Evolutionary conservation across 1,140 invertebrate species (phyloP).

Genomic region (Linepithema humile): DNA sequence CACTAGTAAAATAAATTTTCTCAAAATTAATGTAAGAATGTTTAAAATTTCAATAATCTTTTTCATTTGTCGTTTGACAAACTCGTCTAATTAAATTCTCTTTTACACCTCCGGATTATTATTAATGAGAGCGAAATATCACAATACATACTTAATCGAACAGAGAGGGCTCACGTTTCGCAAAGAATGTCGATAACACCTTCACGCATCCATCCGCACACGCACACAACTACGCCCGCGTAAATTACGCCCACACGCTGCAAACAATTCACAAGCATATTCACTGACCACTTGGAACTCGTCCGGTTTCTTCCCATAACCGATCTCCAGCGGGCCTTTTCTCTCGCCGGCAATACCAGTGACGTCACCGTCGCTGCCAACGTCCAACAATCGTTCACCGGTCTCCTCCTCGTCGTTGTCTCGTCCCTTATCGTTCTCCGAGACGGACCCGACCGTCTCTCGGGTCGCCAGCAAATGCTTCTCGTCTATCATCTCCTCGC

Average conservation of each 20-base stretch:
- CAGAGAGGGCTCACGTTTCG: constrained; percentile 26
- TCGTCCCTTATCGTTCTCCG: constrained; percentile 43
- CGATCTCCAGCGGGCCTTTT: constrained; percentile 44
- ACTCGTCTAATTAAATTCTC: neutral
- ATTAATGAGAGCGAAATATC: neutral
- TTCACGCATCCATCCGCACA: neutral
- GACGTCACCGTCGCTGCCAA: constrained; percentile 60
- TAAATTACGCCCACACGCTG: neutral
- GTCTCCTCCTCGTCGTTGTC: constrained; percentile 30
- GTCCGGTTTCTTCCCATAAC: constrained; percentile 69
- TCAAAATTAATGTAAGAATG: neutral
- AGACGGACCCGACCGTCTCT: constrained; percentile 22
- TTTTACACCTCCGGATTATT: neutral
- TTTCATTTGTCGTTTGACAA: neutral
- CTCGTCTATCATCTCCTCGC: constrained; percentile 42
- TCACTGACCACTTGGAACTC: constrained; percentile 76
- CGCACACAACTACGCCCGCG: neutral
- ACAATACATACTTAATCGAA: neutral
- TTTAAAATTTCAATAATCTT: neutral
- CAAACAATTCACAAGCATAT: constrained; percentile 13
- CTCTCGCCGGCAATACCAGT: constrained; percentile 1
- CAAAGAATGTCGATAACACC: constrained; percentile 17
- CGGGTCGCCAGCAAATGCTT: constrained; percentile 25
- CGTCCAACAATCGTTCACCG: constrained; percentile 52
- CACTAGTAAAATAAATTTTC: neutral